phyloP scores from a whole-genome alignment of 2,113 vertebrate genomes.

The Perca schrenkii region DNA sequence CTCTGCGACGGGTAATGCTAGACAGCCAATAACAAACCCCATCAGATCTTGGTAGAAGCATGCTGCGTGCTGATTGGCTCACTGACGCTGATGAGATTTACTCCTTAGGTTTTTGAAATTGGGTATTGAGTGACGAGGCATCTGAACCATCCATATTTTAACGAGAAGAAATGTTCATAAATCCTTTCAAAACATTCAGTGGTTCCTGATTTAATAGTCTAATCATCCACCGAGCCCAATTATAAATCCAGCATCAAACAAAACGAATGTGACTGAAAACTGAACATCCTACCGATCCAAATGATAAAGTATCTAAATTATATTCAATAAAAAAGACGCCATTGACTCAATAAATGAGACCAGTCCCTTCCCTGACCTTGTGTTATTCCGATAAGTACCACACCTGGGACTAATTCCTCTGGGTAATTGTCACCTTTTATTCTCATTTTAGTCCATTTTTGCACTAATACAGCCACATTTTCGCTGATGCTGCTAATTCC shows the following conservation, averaged over 20 bases:
- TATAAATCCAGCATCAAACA: background rate
- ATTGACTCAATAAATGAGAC: background rate
- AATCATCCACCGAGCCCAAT: too few relatives aligned
- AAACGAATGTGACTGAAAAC: background rate
- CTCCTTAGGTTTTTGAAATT: too few relatives aligned
- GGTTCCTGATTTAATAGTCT: too few relatives aligned
- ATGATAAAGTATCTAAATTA: background rate
- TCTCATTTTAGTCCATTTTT: background rate
- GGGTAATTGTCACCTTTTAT: background rate
- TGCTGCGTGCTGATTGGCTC: too few relatives aligned
- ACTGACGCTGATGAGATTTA: too few relatives aligned
- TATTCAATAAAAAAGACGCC: background rate
- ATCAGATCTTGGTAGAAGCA: too few relatives aligned
- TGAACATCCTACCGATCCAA: background rate
- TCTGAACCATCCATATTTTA: too few relatives aligned
- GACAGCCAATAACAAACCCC: too few relatives aligned
- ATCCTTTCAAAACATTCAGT: too few relatives aligned
- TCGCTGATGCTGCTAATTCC: constrained; percentile 35
- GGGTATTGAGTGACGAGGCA: too few relatives aligned
- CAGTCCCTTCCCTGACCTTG: accelerated
- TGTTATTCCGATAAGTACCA: accelerated
- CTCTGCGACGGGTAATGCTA: too few relatives aligned
- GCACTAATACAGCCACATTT: background rate
- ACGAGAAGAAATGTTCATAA: background rate
- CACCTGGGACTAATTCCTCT: background rate